Base-by-base conservation (phyloP, 2,888 invertebrate species). In the Agrilus mali region DNA sequence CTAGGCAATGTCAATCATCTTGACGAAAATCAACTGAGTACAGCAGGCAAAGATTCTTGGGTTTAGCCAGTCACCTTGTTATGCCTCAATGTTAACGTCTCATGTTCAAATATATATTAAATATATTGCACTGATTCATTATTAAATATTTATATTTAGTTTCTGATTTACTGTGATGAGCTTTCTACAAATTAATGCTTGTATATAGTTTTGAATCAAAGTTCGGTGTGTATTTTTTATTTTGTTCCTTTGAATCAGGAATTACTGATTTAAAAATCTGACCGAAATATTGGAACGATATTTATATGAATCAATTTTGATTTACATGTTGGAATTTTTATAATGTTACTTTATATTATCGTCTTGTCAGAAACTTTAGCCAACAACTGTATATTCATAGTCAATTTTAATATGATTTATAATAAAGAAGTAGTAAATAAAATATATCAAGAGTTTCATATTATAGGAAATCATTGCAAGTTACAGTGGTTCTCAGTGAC, bases 91-190 rank as follows among this genome's bases (percentile, higher is more conserved):
- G 61, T 64, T 62, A 58, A 27, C 27, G 60, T 62, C 60, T 61
- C 61, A 61, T 61, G 60, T 63, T 58, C 59, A 56, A 50, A 53
- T 55, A 53, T 55, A 50, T 51, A 53, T 46, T 38, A 43, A 33
- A 40, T 40, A 43, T 46, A 43, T 46, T 46, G 46, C 46, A 46
- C 46, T 46, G 46, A 46, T 40, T 45, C 40, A 34, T 27, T 41
- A 43, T 46, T 45, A 46, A 31, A 43, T 46, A 42, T 48, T 40
- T 48, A 48, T 53, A 50, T 64, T 66, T 63, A 62, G 61, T 65
- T n/a, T 65, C 60, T 65, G 60, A 62, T 63, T 65, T 65, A 64
- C 66, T 65, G 66, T 66, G 66, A 66, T 66, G 63, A 64, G 65
- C 64, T 65, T 64, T 60, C 60, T 63, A 60, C 61, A 58, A 60